Conservation (phyloP, 1,140 invertebrate species). For the Anastatus disparis region DNA sequence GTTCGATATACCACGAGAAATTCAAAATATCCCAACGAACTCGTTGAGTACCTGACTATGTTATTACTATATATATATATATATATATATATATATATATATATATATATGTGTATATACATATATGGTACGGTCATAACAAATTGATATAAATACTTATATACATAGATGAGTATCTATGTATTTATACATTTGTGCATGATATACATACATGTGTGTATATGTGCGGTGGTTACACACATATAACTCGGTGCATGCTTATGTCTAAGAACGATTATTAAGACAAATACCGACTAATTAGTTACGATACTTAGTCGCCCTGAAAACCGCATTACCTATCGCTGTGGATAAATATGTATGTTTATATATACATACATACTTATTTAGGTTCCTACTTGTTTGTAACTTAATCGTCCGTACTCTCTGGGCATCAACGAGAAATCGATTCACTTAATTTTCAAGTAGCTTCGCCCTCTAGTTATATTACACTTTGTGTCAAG, state of each 20-base stretch:
- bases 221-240: too few species aligned
- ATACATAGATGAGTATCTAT: too few species aligned
- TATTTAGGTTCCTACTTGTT: neutral
- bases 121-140: too few species aligned
- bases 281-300: constrained; percentile 6
- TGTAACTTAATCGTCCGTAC: constrained; percentile 4
- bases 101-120: too few species aligned
- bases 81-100: neutral
- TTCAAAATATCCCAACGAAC: constrained; percentile 10
- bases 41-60: too few species aligned
- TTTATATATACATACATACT: too few species aligned
- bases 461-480: neutral
- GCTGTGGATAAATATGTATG: too few species aligned
- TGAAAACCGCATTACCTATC: constrained; percentile 14
- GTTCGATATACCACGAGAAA: constrained; percentile 17
- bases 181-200: too few species aligned
- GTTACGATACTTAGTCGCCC: constrained; percentile 19
- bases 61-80: neutral
- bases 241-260: neutral
- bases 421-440: constrained; percentile 22
- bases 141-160: too few species aligned
- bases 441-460: constrained; percentile 28
- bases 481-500: neutral
- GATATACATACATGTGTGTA: too few species aligned
- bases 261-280: constrained; percentile 14